Evolutionary conservation across 2,888 invertebrate genomes (phyloP), one percentile per base, ranked within the genome.

Genomic region (Agonopterix arenella): DNA sequence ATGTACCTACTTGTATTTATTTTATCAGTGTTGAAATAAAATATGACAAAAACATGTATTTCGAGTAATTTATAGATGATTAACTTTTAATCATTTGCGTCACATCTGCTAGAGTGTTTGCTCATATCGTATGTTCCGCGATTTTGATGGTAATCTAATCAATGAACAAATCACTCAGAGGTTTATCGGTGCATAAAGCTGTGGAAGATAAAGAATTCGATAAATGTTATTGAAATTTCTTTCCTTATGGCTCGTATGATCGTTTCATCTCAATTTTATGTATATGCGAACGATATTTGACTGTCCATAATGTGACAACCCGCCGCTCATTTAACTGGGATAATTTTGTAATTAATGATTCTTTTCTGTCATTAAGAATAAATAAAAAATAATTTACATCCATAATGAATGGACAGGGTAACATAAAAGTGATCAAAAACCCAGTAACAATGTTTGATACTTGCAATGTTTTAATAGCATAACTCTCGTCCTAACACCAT

Each of bases 191-290:
- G 60, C 66, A 66, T 60, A 66, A 66, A 66, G 66, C 71, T 73
- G 70, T 73, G 66, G 56, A 65, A 60, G 53, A 50, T 57, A 51
- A 13, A 28, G 52, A 52, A 38, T 16, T 44, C 36, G 52, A 54
- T 50, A 51, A 47, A 49, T 52, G 45, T 55, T 57, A 52, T 52
- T 51, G 50, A 57, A 57, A 59, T 55, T 58, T 61, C 72, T 76
- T 72, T 83, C 85, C 84, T 85, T 84, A 74, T 62, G 84, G 85
- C 83, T 86, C 82, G 59, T 57, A 52, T 69, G 66, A 73, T 72
- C 73, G 76, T 80, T 68, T 67, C 78, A 76, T 76, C 75, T 73
- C 76, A 63, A 66, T 71, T 73, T 10, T 11, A 66, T 74, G 64
- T 68, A 75, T 67, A 68, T 77, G 84, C 64, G 51, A 73, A 82